phyloP scores from a whole-genome alignment of 2,113 vertebrate species.

The Ptilorrhoa leucosticta region DNA sequence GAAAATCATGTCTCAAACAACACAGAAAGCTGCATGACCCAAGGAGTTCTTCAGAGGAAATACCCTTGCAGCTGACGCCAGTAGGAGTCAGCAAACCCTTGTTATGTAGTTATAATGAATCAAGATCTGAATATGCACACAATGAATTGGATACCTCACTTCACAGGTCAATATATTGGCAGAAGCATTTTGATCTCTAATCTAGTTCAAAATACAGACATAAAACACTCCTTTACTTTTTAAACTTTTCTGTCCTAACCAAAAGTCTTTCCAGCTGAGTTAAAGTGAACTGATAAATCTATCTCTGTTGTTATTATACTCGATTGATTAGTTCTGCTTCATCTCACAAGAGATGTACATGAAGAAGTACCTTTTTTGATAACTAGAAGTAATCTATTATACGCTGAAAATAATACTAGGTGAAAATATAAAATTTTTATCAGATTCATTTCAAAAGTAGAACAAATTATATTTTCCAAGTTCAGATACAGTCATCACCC shows the following conservation, averaged over 20 bases:
- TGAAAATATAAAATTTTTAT: neutral
- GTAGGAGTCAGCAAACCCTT: neutral
- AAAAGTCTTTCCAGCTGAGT: neutral
- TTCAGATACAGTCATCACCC: neutral
- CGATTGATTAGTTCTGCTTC: neutral
- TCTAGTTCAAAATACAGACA: neutral
- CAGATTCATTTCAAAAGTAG: neutral
- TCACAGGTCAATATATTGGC: neutral
- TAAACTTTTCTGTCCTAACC: neutral
- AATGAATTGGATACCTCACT: neutral
- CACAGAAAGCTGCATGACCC: neutral
- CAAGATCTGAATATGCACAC: neutral
- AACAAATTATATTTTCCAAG: neutral
- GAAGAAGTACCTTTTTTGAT: neutral
- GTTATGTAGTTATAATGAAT: neutral
- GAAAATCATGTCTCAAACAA: neutral
- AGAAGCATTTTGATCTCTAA: neutral
- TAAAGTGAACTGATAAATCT: constrained; percentile 14
- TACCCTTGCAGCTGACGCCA: neutral
- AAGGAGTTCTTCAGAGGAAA: neutral
- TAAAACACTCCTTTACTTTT: neutral
- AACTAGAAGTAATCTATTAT: neutral
- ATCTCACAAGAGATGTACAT: neutral
- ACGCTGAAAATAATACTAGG: neutral
- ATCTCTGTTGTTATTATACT: neutral